Conservation (phyloP, 2,888 invertebrate genomes). For the Callyntrura sp. region DNA sequence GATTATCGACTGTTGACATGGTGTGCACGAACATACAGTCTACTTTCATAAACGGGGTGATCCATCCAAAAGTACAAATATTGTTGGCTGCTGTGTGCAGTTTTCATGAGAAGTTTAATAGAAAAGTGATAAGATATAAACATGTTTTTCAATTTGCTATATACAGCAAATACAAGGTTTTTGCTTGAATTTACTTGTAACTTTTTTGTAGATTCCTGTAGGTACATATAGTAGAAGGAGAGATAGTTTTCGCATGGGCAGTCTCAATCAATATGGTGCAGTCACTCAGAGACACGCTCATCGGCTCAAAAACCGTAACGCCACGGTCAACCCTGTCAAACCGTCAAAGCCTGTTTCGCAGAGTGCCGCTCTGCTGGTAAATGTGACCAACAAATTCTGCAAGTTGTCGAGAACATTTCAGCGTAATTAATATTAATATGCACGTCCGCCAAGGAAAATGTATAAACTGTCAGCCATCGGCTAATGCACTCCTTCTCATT, state of each 20-base stretch:
- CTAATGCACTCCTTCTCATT: background rate
- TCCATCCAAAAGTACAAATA: background rate
- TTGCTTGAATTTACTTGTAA: too few relatives aligned
- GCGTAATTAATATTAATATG: slow-evolving; percentile 41
- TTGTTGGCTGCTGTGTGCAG: background rate
- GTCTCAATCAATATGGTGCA: too few relatives aligned
- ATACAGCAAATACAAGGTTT: too few relatives aligned
- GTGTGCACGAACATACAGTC: background rate
- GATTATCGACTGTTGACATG: background rate
- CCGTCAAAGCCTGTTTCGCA: background rate
- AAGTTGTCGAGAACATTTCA: slow-evolving; percentile 40
- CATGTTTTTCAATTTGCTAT: too few relatives aligned
- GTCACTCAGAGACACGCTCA: background rate
- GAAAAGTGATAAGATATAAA: too few relatives aligned
- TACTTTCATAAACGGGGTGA: background rate
- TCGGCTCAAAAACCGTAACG: background rate
- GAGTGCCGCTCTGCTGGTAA: background rate
- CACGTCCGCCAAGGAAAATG: slow-evolving; percentile 7
- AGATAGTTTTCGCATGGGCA: too few relatives aligned
- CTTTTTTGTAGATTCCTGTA: too few relatives aligned
- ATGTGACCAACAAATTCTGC: slow-evolving; percentile 35
- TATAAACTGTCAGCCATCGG: slow-evolving; percentile 40
- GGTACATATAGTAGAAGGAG: too few relatives aligned
- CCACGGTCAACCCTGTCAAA: background rate
- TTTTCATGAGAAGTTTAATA: background rate